These are phyloP conservation scores for Nemopilema nomurai DNA, from an alignment of 30 jellyfish, hydroid and myxozoan genomes.

Conservation along the genomic window DNA sequence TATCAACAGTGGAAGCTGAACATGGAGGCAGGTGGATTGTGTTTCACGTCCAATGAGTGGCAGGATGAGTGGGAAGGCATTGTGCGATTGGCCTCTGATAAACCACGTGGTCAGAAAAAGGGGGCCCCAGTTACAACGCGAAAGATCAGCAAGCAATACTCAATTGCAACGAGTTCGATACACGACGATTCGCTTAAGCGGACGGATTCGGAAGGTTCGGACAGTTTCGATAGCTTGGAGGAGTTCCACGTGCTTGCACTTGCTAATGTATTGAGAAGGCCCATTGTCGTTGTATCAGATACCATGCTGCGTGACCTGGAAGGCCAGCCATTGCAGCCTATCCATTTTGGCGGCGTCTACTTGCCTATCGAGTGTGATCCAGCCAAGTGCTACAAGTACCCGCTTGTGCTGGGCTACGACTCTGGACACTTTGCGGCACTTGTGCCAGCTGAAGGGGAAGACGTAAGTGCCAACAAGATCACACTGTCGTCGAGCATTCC, in stretches of 20 bases:
- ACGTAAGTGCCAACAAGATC: conserved; percentile 19
- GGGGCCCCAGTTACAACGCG: conserved; percentile 36
- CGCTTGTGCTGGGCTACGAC: conserved; percentile 86
- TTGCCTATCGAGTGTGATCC: conserved; percentile 76
- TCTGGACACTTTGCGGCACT: conserved; percentile 93
- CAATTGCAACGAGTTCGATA: conserved; percentile 35
- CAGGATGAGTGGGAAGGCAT: conserved; percentile 82
- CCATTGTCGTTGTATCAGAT: conserved; percentile 85
- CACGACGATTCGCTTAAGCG: conserved; percentile 5
- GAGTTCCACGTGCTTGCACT: conserved; percentile 84
- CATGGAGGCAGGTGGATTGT: conserved; percentile 88
- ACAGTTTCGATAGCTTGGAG: conserved; percentile 87
- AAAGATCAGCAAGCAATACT: conserved; percentile 73
- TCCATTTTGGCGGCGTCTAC: conserved; percentile 89
- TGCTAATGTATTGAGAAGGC: conserved; percentile 85
- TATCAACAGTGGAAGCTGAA: conserved; percentile 81
- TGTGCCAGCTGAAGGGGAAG: conserved; percentile 95
- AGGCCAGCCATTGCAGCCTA: conserved; percentile 84
- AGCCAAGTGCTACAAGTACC: conserved; percentile 71
- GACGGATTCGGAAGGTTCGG: conserved; percentile 38
- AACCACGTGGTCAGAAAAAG: conserved; percentile 54
- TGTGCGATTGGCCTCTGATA: conserved; percentile 79
- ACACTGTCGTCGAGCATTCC: conserved; percentile 75
- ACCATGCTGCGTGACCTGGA: conserved; percentile 75
- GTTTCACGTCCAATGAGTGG: conserved; percentile 80